Base-by-base conservation (phyloP, 2,113 vertebrate genomes). In the Podocnemis expansa region DNA sequence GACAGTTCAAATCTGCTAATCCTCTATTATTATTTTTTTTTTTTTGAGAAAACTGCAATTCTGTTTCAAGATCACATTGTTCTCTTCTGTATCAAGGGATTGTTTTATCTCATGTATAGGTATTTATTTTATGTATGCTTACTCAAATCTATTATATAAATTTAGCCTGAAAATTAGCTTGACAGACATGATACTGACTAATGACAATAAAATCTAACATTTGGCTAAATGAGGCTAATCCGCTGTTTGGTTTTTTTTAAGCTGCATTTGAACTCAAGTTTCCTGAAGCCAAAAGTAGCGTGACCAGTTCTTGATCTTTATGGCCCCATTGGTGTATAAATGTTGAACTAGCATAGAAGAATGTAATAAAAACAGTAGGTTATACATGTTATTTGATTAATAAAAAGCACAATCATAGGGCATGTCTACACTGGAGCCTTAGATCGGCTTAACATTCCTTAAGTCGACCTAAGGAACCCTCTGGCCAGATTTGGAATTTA, bases 11-110 rank as follows among this genome's bases (percentile, higher is more conserved):
- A 76, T 21, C 19, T 21, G n/a, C 2, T 43, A 0, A 7, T 5
- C 52, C 58, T 4, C 47, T 5, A 1, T 29, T 34, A n/a, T n/a
- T n/a, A 56, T 0, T 27, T 17, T 43, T 60, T 6, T 60, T 60
- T 29, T 54, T 75, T 29, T 16, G 80, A 21, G 85, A 1, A 0
- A 1, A 10, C 21, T 5, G 19, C 34, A 22, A 55, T 38, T 27
- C 19, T 2, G 0, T 1, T 60, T 31, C 12, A 4, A 29, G 4
- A 10, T 4, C 49, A 0, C 0, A 3, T 2, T 0, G 34, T 5
- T 0, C 22, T 12, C 31, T 60, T 60, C 27, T 60, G 29, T 34
- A 34, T 60, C 31, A 60, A 34, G 85, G 47, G 10, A 1, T 11
- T 17, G 34, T 8, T n/a, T 2, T 8, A 4, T 21, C 1, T 1